Conservation (phyloP, 2,113 vertebrate genomes). For the Tyrannus savana region DNA sequence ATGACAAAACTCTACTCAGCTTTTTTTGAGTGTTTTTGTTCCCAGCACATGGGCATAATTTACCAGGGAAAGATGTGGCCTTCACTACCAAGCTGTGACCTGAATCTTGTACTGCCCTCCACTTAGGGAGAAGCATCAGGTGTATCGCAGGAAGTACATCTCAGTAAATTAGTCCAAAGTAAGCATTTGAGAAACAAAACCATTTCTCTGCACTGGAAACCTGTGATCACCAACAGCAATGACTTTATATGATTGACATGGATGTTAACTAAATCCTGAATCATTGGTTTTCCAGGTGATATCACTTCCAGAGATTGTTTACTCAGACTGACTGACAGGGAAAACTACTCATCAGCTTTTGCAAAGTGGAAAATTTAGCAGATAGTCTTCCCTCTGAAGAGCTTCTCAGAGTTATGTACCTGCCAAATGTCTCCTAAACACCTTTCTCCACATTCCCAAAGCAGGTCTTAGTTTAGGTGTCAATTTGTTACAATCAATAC, state of each 20-base stretch:
- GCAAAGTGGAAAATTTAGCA: neutral
- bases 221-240: neutral
- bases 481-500: neutral
- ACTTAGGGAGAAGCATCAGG: neutral
- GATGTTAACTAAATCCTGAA: neutral
- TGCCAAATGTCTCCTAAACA: neutral
- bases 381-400: neutral
- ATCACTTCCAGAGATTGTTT: neutral
- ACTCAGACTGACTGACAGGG: neutral
- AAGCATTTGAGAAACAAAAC: neutral
- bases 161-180: neutral
- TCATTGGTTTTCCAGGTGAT: neutral
- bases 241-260: neutral
- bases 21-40: neutral
- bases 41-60: accelerated
- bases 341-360: neutral
- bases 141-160: neutral
- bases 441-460: neutral
- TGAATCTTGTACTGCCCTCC: neutral
- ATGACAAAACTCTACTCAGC: neutral
- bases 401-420: neutral
- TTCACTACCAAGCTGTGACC: accelerated
- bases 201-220: neutral
- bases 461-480: neutral
- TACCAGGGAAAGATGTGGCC: neutral